These are phyloP conservation scores for Ephialtes manifestator DNA, from an alignment of 2,888 invertebrate genomes.

Conservation along the genomic window DNA sequence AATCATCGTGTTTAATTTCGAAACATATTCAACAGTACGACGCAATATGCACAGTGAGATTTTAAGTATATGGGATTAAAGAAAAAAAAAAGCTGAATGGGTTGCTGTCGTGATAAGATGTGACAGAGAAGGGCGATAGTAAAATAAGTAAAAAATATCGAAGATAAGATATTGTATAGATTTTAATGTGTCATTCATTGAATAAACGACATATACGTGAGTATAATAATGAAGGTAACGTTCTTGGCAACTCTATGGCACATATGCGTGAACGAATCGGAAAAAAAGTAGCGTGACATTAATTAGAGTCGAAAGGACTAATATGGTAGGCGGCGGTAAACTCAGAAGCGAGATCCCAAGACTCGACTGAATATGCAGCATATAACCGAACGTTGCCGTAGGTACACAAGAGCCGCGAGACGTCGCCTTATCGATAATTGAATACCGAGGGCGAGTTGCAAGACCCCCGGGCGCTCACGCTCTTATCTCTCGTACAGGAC, in stretches of 20 bases:
- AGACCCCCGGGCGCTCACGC: conserved; percentile 48
- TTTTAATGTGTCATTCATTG: not conserved
- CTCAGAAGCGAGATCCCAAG: conserved; percentile 36
- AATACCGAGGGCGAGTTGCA: conserved; percentile 61
- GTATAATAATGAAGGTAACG: conserved; percentile 24
- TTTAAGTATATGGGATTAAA: not conserved
- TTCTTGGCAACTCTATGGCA: not conserved
- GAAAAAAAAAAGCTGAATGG: not conserved
- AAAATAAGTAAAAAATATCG: not conserved
- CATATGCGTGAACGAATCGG: conserved; percentile 21
- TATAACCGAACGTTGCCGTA: conserved; percentile 29
- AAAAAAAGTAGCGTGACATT: conserved; percentile 48
- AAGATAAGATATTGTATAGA: not conserved
- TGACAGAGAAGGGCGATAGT: not conserved
- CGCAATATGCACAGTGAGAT: not conserved
- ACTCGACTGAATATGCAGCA: conserved; percentile 7
- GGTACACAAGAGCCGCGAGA: conserved; percentile 57
- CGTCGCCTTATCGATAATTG: conserved; percentile 68
- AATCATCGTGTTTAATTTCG: too few species aligned
- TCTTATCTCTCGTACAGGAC: conserved; percentile 64
- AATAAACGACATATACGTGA: not conserved
- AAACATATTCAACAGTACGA: not conserved
- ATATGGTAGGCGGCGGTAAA: conserved; percentile 46
- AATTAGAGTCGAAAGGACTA: conserved; percentile 65
- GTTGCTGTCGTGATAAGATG: not conserved